These are phyloP conservation scores for Scomber japonicus DNA, from an alignment of 2,113 vertebrate species.

Conservation along the genomic window DNA sequence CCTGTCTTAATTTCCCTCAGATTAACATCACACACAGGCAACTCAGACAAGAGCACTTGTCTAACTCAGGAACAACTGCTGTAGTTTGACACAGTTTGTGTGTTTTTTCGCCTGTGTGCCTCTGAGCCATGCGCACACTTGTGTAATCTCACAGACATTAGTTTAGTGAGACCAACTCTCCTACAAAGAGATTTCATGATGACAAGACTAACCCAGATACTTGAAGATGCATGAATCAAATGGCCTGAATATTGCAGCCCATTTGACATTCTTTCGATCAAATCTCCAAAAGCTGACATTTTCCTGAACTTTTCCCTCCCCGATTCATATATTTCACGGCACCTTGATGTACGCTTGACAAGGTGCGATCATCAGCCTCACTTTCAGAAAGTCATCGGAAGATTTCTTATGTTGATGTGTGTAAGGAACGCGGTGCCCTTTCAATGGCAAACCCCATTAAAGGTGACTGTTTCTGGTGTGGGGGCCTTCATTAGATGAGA, in stretches of 20 bases:
- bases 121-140: constrained; percentile 13
- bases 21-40: constrained; percentile 39
- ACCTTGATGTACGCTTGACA: constrained; percentile 27
- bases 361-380: background rate
- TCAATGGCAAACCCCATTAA: constrained; percentile 47
- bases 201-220: constrained; percentile 70
- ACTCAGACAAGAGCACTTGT: constrained; percentile 15
- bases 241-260: constrained; percentile 34
- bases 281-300: constrained; percentile 52
- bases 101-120: constrained; percentile 7
- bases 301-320: constrained; percentile 54
- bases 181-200: constrained; percentile 71
- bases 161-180: constrained; percentile 35
- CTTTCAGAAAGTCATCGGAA: constrained; percentile 19
- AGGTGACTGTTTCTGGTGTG: constrained; percentile 33
- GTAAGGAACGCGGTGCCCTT: background rate
- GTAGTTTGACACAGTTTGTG: constrained; percentile 47
- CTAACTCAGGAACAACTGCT: constrained; percentile 17
- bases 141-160: constrained; percentile 44
- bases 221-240: constrained; percentile 39
- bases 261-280: constrained; percentile 52
- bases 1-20: constrained; percentile 52
- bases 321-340: background rate
- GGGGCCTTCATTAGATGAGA: constrained; percentile 56
- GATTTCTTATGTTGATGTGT: constrained; percentile 3